Conservation (phyloP, 2,888 invertebrate genomes). For the Empis stercorea region DNA sequence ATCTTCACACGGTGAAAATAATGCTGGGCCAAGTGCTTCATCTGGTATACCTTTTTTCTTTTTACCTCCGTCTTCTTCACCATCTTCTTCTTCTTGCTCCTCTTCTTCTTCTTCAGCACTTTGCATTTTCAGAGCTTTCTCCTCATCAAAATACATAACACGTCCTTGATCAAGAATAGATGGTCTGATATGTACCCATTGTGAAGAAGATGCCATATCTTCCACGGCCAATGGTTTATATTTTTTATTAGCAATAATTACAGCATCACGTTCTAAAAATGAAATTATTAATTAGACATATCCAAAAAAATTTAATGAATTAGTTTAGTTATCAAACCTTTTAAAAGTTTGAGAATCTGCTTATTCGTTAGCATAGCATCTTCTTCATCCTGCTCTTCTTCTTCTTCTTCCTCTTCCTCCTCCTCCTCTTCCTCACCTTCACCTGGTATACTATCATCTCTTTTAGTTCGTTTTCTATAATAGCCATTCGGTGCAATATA, state of each 20-base stretch:
- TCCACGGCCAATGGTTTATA: constrained; percentile 57
- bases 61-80: constrained; percentile 12
- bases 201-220: constrained; percentile 55
- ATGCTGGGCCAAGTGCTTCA: constrained; percentile 38
- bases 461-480: constrained; percentile 39
- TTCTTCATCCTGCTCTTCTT: neutral
- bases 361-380: neutral
- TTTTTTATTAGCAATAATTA: constrained; percentile 48
- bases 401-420: constrained; percentile 14
- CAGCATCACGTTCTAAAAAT: constrained; percentile 38
- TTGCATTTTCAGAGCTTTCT: constrained; percentile 3
- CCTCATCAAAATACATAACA: constrained; percentile 53
- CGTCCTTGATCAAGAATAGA: constrained; percentile 71
- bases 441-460: constrained; percentile 37
- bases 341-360: neutral
- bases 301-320: too few species aligned
- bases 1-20: constrained; percentile 21
- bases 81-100: constrained; percentile 27
- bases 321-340: too few species aligned
- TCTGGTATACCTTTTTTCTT: constrained; percentile 29
- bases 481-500: constrained; percentile 70
- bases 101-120: constrained; percentile 21
- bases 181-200: constrained; percentile 75
- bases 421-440: constrained; percentile 25
- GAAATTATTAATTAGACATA: too few species aligned